Base-by-base conservation (phyloP, 2,113 vertebrate species). In the Passer domesticus region DNA sequence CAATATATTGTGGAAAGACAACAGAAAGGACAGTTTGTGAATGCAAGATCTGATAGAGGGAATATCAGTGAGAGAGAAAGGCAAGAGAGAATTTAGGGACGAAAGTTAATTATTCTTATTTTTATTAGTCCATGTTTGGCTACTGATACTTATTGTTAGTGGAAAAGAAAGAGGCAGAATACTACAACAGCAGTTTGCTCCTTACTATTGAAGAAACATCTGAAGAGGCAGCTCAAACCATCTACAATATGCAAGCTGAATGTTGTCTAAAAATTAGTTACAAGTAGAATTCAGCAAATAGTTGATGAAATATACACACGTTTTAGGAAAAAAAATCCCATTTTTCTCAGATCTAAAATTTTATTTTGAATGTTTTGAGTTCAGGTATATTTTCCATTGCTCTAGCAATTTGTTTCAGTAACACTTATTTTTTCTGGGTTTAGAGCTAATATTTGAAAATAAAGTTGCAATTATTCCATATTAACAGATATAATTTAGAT, bases 281-380 rank as follows among this genome's bases (percentile, higher is more conserved):
- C 13, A 88, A 81, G 20, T 11, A 56, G 22, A 87, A 39, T n/a
- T 60, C 60, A 52, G 22, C 21, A 90, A 46, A 66, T 43, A 27
- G 5, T 20, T 70, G 25, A 27, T 50, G 7, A 35, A 73, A 78
- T 59, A 44, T 4, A 27, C 35, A 60, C 25, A 9, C 25, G 8
- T 13, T 78, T 43, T 15, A 15, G 46, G 46, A 12, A 56, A 56
- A n/a, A 70, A 68, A 13, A 0, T 0, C 0, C 31, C 0, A 21
- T 78, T 81, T 78, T 80, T 60, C 20, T 53, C n/a, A 52, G 11
- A 69, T 25, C 9, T 73, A 35, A 60, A 18, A 7, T 68, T 83
- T 44, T 37, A 33, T 22, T 56, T 74, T 73, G 2, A 53, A 44
- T 58, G 2, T 33, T 75, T 67, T 85, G 19, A 35, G 4, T 80